Conservation (phyloP, 1,140 invertebrate genomes). For the Rhizoglyphus robini region DNA sequence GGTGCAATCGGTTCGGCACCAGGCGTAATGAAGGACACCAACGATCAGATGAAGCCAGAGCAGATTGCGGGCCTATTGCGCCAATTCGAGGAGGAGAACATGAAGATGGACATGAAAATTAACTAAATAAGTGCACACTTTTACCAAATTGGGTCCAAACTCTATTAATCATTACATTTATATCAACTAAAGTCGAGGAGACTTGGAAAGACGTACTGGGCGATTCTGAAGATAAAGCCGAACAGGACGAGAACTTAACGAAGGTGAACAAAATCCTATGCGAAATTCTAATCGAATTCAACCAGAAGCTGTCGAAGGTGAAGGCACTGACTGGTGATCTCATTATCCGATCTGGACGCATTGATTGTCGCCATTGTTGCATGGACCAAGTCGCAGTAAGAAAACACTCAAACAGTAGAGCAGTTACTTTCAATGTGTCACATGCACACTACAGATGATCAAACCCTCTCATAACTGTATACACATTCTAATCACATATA, state of each 20-base stretch:
- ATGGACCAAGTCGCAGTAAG: no score
- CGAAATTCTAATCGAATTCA: constrained; percentile 89
- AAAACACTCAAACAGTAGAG: no score
- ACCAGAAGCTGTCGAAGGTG: constrained; percentile 44
- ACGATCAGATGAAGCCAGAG: constrained; percentile 70
- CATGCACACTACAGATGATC: no score
- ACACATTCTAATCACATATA: no score
- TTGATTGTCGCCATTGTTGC: no score
- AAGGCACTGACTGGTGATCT: neutral
- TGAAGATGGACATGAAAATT: constrained; percentile 88
- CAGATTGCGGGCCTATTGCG: constrained; percentile 63
- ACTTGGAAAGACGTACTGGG: constrained; percentile 74
- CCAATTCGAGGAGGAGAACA: constrained; percentile 63
- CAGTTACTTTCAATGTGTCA: no score
- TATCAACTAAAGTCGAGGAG: constrained; percentile 64
- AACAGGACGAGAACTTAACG: constrained; percentile 63
- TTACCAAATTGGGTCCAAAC: neutral
- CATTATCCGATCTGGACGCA: neutral
- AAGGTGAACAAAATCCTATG: constrained; percentile 77
- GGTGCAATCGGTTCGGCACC: constrained; percentile 64
- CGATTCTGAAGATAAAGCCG: constrained; percentile 78
- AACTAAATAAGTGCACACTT: constrained; percentile 61
- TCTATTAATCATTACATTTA: constrained; percentile 23
- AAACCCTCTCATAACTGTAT: no score
- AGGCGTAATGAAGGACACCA: constrained; percentile 70